Percentiles rank a stretch among this genome's conserved stretches.
Conservation (phyloP, 2,888 invertebrate species). For the Auanema sp. region DNA sequence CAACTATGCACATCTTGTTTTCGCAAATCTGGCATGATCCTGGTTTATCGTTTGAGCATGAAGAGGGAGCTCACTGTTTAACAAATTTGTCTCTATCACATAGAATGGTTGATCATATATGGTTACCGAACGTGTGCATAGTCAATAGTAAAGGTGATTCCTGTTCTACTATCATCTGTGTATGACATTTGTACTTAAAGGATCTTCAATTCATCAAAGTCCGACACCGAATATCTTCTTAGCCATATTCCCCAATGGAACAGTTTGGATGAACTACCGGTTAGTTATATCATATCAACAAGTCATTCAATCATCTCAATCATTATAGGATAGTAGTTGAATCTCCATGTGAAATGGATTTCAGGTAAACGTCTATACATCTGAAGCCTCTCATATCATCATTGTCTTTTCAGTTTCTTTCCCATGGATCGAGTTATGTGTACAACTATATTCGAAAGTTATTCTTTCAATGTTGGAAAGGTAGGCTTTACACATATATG, state of each 20-base stretch:
- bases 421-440: slow-evolving; percentile 62
- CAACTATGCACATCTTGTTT: slow-evolving; percentile 62
- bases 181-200: slow-evolving; percentile 4
- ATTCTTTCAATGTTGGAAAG: slow-evolving; percentile 63
- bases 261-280: slow-evolving; percentile 59
- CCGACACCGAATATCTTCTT: slow-evolving; percentile 64
- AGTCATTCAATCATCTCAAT: slow-evolving; percentile 7
- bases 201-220: slow-evolving; percentile 55
- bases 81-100: slow-evolving; percentile 61
- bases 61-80: slow-evolving; percentile 62
- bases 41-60: slow-evolving; percentile 59
- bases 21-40: slow-evolving; percentile 64
- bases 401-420: slow-evolving; percentile 32
- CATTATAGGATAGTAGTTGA: slow-evolving; percentile 52
- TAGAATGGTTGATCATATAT: slow-evolving; percentile 58
- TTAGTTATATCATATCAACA: slow-evolving; percentile 14
- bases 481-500: slow-evolving; percentile 12
- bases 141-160: slow-evolving; percentile 47
- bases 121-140: slow-evolving; percentile 62
- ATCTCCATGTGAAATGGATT: slow-evolving; percentile 63
- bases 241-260: slow-evolving; percentile 63
- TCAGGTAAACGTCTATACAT: slow-evolving; percentile 30
- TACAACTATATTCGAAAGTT: slow-evolving; percentile 61
- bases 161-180: slow-evolving; percentile 24
- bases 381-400: neutral